phyloP scores from a whole-genome alignment of 2,888 invertebrate species.

The Mimachlamys varia region DNA sequence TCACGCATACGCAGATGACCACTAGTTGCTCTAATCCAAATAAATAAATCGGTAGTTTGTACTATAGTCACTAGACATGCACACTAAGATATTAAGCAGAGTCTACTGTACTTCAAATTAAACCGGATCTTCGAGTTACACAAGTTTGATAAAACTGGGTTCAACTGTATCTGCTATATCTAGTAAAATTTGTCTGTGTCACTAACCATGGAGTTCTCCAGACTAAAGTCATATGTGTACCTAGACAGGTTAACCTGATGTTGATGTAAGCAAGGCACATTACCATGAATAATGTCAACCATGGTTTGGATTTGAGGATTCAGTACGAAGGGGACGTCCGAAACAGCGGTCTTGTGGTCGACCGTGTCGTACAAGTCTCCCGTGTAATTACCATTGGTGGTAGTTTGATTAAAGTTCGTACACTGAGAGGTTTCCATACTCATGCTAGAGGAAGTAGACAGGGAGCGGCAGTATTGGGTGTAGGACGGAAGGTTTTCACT shows the following conservation, averaged over 20 bases:
- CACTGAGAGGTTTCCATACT: neutral
- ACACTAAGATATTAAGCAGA: too few relatives aligned
- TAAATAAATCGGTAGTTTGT: too few relatives aligned
- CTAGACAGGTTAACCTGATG: neutral
- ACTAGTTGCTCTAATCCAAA: too few relatives aligned
- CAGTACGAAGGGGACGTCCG: neutral
- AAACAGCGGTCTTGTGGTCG: neutral
- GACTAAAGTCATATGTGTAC: conserved; percentile 8
- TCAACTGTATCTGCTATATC: neutral
- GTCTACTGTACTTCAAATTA: too few relatives aligned
- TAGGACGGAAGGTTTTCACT: conserved; percentile 1
- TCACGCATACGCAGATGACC: too few relatives aligned
- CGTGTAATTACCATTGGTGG: neutral
- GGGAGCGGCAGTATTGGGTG: neutral
- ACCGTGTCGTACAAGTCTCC: neutral
- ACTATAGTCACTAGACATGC: too few relatives aligned
- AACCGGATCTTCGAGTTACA: too few relatives aligned
- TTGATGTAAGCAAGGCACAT: neutral
- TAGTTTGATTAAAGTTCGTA: neutral
- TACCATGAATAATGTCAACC: neutral
- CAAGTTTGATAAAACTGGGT: too few relatives aligned
- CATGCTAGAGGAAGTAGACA: neutral
- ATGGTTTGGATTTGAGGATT: conserved; percentile 20
- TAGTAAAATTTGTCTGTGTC: neutral
- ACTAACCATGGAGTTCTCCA: neutral